phyloP scores from a whole-genome alignment of 2,888 invertebrate species.

The Volucella bombylans region DNA sequence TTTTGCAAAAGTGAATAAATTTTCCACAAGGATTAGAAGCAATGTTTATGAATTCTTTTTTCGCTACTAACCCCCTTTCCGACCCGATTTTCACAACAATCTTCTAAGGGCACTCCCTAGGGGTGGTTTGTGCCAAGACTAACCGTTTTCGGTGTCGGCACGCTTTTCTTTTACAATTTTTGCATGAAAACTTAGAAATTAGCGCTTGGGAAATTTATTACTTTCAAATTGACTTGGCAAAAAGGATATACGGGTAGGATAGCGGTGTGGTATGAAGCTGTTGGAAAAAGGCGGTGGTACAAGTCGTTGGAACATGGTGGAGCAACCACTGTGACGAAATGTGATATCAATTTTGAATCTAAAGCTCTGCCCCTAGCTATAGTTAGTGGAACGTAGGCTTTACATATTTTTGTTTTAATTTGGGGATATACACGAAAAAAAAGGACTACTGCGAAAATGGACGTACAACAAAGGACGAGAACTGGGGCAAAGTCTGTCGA shows the following conservation, averaged over 20 bases:
- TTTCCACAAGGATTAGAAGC: slow-evolving; percentile 67
- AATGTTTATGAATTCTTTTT: slow-evolving; percentile 69
- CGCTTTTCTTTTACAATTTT: slow-evolving; percentile 54
- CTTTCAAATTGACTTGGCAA: slow-evolving; percentile 65
- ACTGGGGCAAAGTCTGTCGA: slow-evolving; percentile 47
- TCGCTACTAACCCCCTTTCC: slow-evolving; percentile 28
- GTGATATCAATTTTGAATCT: slow-evolving; percentile 71
- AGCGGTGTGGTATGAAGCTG: no score
- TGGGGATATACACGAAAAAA: slow-evolving; percentile 4
- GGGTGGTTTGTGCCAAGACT: slow-evolving; percentile 3
- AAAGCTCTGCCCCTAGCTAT: slow-evolving; percentile 66
- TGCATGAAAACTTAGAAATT: slow-evolving; percentile 71
- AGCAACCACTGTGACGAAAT: slow-evolving; percentile 27
- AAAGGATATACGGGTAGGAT: slow-evolving; percentile 31
- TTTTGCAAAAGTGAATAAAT: slow-evolving; percentile 69
- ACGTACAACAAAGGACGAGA: slow-evolving; percentile 27
- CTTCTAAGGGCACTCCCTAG: not conserved
- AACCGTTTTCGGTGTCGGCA: slow-evolving; percentile 36
- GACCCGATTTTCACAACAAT: not conserved
- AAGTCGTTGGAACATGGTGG: slow-evolving; percentile 19
- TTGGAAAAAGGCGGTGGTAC: not conserved
- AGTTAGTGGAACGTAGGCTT: slow-evolving; percentile 66
- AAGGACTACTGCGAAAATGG: not conserved
- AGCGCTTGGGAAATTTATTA: slow-evolving; percentile 71
- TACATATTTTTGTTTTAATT: slow-evolving; percentile 62